Evolutionary conservation across 2,888 invertebrate species (phyloP), one percentile per base, ranked within the genome.

Genomic region (Pollenia amentaria): DNA sequence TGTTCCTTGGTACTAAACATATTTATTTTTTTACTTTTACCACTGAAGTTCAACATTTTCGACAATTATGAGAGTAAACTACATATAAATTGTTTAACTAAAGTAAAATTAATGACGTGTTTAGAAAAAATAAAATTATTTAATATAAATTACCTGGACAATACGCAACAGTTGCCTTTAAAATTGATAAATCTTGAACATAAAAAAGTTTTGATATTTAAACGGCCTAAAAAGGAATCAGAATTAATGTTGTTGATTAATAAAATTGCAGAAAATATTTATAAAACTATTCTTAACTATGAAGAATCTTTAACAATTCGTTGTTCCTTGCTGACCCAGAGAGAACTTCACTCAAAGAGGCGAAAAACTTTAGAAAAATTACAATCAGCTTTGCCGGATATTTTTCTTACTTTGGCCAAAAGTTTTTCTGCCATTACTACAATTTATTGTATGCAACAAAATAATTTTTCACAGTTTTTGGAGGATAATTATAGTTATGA

Each of bases 281-380:
- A 69, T 10, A 55, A 85, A 60, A 88, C 90, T 40, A 86, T 90
- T 67, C 18, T 73, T 62, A 91, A 91, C 82, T 90, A 91, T 72
- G 55, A 87, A 21, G 72, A 87, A 29, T 89, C 90, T 0, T 88
- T 91, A 64, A 67, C 81, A 8, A 87, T 87, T n/a, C 89, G 89
- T 69, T 88, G 89, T 44, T 14, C 69, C n/a, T 84, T 89, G 44
- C 89, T 89, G 76, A 44, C 65, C 14, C 87, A 89, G 21, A 88
- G 88, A 60, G 88, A 89, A 77, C 79, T 92, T 14, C 89, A 91
- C 38, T 90, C 92, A 9, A 89, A 89, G 57, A 89, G 90, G 7
- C 88, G 91, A n/a, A 89, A 89, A 78, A 91, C 91, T 14, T 89
- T 91, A 44, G 84, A 89, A 38, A 89, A 89, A 76, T 88, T 91